These are phyloP conservation scores for Machimus rusticus DNA, from an alignment of 2,888 invertebrate genomes.

Conservation along the genomic window DNA sequence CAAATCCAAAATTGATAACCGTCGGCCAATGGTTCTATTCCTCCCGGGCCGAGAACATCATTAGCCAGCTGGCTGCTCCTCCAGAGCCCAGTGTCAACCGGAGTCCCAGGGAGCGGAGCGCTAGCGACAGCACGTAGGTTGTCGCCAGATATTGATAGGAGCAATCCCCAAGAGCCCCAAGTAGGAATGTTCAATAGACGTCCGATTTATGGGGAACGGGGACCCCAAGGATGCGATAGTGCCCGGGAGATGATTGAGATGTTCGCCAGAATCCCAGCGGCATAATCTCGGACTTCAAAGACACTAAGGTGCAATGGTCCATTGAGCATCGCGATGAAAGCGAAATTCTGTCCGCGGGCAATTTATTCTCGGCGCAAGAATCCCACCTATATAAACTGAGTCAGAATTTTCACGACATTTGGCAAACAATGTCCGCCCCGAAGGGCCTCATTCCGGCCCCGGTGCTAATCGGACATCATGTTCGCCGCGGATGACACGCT, in stretches of 20 bases:
- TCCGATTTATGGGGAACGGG: slow-evolving; percentile 4
- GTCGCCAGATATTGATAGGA: slow-evolving; percentile 13
- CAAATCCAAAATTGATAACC: slow-evolving; percentile 30
- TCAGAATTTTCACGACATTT: not conserved
- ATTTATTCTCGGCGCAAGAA: not conserved
- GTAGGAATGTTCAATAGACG: not conserved
- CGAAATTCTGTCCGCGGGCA: not conserved
- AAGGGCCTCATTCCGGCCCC: not conserved
- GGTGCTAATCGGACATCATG: slow-evolving; percentile 19
- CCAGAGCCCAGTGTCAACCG: not conserved
- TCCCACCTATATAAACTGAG: not conserved
- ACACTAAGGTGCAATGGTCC: not conserved
- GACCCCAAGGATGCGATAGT: not conserved
- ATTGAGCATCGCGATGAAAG: not conserved
- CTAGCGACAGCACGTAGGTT: slow-evolving; percentile 17
- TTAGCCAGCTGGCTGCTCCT: not conserved
- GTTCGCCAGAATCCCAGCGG: not conserved
- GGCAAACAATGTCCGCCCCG: not conserved
- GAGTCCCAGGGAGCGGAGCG: not conserved
- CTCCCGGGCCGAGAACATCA: not conserved
- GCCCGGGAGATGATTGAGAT: slow-evolving; percentile 8
- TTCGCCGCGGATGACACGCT: not conserved
- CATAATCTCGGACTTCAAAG: not conserved
- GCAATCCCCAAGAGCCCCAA: not conserved
- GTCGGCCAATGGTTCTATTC: not conserved